Base-by-base conservation (phyloP, 2,113 vertebrate genomes). In the Phodopus roborovskii region DNA sequence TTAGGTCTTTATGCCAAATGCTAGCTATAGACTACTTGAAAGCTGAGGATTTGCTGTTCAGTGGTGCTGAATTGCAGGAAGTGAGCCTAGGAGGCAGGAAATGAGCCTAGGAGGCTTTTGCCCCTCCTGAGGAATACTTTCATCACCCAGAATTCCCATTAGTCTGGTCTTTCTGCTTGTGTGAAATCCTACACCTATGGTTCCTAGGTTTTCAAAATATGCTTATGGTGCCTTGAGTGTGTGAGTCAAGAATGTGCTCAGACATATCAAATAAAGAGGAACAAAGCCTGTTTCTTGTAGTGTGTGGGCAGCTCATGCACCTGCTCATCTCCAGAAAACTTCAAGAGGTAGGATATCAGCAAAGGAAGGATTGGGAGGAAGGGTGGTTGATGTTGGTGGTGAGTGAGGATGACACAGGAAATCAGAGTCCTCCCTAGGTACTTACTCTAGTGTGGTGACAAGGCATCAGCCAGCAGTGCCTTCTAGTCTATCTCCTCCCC, bases 101-200 rank as follows among this genome's bases (percentile, higher is more conserved):
- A 12, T 83, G 84, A 96, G 50, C 19, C 24, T 81, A 64, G 62
- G 60, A 24, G 64, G 33, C 28, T 79, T 64, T 92, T 8, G 42
- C 42, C 48, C 82, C 56, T 90, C 13, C 13, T 13, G 17, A 86
- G 56, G 48, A 83, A 64, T 74, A 5, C 53, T 92, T 94, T 83
- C 53, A 20, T 96, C 42, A 88, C 56, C 60, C 39, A 45, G 53
- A 95, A 89, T 90, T 89, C 30, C 75, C 36, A 71, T 22, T 26
- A 62, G 73, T 62, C 60, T 33, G 39, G 13, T 30, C 77, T 92
- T 92, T 68, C 71, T 22, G 75, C 11, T 19, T 66, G 64, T 50
- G 6, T 85, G 2, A 7, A 78, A n/a, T 56, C 24, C 19, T 91
- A 39, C n/a, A 48, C 64, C 42, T 12, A 62, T 1, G 10, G 82